These are phyloP conservation scores for Platichthys flesus DNA, from an alignment of 2,113 vertebrate species.

Conservation along the genomic window DNA sequence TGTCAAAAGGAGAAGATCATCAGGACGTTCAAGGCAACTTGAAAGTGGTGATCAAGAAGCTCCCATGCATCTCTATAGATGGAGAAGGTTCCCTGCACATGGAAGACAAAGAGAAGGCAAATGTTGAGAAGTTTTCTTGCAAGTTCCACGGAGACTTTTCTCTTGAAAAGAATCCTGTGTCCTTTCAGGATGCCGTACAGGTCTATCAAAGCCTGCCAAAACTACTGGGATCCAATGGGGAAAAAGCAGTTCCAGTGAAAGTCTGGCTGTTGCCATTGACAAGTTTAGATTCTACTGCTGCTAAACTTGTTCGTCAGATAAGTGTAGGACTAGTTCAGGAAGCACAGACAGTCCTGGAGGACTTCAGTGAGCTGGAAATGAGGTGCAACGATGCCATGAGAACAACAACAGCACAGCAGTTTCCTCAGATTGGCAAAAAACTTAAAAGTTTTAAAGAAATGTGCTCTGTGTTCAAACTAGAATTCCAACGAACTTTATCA, in stretches of 20 bases:
- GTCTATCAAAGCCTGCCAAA: slow-evolving; percentile 64
- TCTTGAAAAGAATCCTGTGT: too few species aligned
- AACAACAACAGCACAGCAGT: slow-evolving; percentile 8
- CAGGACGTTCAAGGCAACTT: slow-evolving; percentile 55
- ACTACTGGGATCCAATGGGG: slow-evolving; percentile 37
- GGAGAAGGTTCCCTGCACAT: slow-evolving; percentile 29
- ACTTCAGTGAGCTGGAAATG: slow-evolving; percentile 48
- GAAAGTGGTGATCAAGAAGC: slow-evolving; percentile 39
- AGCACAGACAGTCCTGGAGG: slow-evolving; percentile 39
- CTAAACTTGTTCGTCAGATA: slow-evolving; percentile 61
- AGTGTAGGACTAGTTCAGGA: slow-evolving; percentile 30
- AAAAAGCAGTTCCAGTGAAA: slow-evolving; percentile 67
- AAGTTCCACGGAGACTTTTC: slow-evolving; percentile 71
- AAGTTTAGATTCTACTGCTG: slow-evolving; percentile 59
- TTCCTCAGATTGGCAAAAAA: slow-evolving; percentile 57
- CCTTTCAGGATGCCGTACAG: slow-evolving; percentile 64
- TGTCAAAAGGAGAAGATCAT: slow-evolving; percentile 44
- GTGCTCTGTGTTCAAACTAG: slow-evolving; percentile 35
- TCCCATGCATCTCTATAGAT: slow-evolving; percentile 2
- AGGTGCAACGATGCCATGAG: slow-evolving; percentile 61
- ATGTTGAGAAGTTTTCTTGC: slow-evolving; percentile 60
- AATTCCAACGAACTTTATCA: neutral
- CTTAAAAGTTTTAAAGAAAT: slow-evolving; percentile 37
- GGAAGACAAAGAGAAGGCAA: slow-evolving; percentile 7
- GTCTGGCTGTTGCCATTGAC: slow-evolving; percentile 75